Conservation (phyloP, 2,797 vertebrate species). For the Paedocypris micromegethes region DNA sequence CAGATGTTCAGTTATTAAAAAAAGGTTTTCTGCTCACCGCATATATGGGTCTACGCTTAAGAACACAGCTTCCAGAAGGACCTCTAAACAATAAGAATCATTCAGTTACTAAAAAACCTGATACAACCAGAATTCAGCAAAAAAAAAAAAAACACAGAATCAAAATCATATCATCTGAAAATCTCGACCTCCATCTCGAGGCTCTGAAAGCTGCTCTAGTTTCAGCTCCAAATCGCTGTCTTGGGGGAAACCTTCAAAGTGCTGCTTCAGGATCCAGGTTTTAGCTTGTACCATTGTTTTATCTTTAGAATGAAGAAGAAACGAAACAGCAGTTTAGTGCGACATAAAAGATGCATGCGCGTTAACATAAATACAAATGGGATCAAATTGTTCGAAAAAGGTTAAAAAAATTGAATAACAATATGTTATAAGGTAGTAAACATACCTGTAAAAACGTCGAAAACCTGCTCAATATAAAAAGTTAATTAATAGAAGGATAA, state of each 20-base stretch:
- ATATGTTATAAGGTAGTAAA: no score
- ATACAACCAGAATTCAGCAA: no score
- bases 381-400: no score
- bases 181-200: constrained; percentile 77
- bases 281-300: constrained; percentile 74
- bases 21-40: constrained; percentile 66
- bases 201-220: constrained; percentile 70
- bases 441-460: no score
- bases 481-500: no score
- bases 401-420: no score
- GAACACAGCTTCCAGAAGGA: constrained; percentile 82
- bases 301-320: neutral
- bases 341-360: no score
- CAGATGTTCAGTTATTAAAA: neutral
- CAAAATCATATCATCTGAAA: neutral
- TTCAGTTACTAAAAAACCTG: neutral
- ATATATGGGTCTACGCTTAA: constrained; percentile 90
- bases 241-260: constrained; percentile 80
- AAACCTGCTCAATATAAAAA: no score
- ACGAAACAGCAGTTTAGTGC: neutral
- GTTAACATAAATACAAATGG: no score
- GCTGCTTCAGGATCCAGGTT: constrained; percentile 75
- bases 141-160: no score
- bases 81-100: constrained; percentile 66
- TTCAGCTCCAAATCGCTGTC: constrained; percentile 76